Evolutionary conservation across 2,113 vertebrate species (phyloP), one percentile per base, ranked within the genome.

Genomic region (Euleptes europaea): DNA sequence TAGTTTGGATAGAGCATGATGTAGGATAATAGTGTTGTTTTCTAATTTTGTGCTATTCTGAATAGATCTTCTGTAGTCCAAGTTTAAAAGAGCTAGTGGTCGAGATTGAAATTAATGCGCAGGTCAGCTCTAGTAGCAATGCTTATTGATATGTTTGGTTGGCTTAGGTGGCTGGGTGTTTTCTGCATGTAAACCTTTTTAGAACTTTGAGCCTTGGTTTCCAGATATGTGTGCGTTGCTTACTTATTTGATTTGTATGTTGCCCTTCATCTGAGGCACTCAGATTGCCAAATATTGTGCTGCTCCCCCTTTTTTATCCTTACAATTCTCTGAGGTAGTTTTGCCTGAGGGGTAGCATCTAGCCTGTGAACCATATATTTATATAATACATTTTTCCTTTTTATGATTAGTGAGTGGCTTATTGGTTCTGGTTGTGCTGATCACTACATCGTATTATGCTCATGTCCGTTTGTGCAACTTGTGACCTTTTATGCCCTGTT

Each of bases 31-130:
- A 73, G 9, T 26, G 15, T 7, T 78, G 49, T 0, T n/a, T 54
- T 17, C 0, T 38, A 60, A 26, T 28, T 54, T 73, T 10, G 1
- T 51, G 3, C 21, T 26, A 7, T 2, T 12, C 2, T 3, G 0
- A 57, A 1, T 71, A 49, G 14, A n/a, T 73, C 11, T 23, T 73
- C 47, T 65, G 0, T 67, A 23, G 0, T 1, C 1, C 8, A 5
- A 31, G 9, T 2, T 19, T 40, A 0, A 26, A 19, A 21, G n/a
- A 67, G n/a, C 33, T 47, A 9, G 21, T 35, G 65, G 0, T 2
- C 1, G 11, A 2, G 0, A 35, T 33, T 75, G 31, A 83, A 76
- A 33, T 12, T 42, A 76, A 76, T 15, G 11, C 40, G 71, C 19
- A 23, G 17, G 12, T 21, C 26, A 23, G 5, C 38, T 72, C 38